A percentile compares a stretch with the other conserved stretches of the same genome.
Conservation (phyloP, 2,113 vertebrate genomes). For the Pontoporia blainvillei region DNA sequence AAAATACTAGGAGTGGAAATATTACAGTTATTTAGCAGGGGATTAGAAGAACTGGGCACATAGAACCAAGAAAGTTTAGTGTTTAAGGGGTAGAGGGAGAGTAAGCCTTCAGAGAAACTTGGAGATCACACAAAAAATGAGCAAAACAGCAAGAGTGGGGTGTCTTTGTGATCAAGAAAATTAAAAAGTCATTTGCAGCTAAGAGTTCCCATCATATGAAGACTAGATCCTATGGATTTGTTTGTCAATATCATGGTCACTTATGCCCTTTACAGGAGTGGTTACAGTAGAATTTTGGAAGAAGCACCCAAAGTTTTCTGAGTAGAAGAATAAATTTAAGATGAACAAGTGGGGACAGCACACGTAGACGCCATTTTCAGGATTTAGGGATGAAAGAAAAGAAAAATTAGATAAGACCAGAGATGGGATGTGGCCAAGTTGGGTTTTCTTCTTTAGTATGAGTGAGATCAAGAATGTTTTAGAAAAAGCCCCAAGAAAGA, state of each 20-base stretch:
- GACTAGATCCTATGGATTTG: background rate
- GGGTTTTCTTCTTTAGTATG: background rate
- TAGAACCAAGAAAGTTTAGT: background rate
- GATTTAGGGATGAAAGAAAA: background rate
- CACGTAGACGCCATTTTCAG: background rate
- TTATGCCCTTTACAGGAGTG: background rate
- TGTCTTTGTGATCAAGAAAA: background rate
- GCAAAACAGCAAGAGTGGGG: background rate
- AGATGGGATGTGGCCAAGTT: background rate
- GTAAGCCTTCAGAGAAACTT: background rate
- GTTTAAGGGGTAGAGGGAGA: background rate
- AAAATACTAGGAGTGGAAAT: background rate
- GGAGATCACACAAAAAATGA: background rate
- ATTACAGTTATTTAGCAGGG: background rate
- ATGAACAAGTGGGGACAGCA: background rate
- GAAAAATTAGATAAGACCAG: background rate
- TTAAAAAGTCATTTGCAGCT: background rate
- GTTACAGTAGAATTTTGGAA: background rate
- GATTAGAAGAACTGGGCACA: background rate
- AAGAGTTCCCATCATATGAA: background rate
- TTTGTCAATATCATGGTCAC: background rate
- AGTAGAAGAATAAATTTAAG: background rate
- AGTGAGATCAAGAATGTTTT: background rate
- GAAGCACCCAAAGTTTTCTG: background rate
- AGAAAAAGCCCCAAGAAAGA: background rate